Conservation (phyloP, 2,888 invertebrate species). For the Apamea monoglypha region DNA sequence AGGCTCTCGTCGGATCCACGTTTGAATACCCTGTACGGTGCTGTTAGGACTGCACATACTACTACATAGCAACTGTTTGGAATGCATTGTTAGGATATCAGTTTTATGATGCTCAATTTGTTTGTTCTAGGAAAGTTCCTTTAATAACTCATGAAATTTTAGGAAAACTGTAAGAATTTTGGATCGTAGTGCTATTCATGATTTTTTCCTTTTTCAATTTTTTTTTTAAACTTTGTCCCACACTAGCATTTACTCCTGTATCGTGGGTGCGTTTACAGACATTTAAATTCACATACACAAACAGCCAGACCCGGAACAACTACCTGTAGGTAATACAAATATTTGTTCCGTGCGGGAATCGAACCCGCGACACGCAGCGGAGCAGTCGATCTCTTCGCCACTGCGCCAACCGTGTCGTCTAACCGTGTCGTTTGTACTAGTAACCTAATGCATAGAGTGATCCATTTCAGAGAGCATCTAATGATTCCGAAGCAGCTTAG, state of each 20-base stretch:
- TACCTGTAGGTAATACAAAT: too few relatives aligned
- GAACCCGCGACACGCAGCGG: too few relatives aligned
- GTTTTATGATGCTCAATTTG: conserved; percentile 13
- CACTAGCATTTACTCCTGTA: too few relatives aligned
- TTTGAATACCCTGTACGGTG: conserved; percentile 67
- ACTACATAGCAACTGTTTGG: conserved; percentile 46
- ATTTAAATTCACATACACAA: too few relatives aligned
- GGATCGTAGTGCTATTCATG: background rate
- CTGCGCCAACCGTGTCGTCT: too few relatives aligned
- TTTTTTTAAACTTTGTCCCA: too few relatives aligned
- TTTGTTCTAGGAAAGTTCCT: background rate
- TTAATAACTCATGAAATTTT: background rate
- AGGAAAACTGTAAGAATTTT: background rate
- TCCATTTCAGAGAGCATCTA: background rate
- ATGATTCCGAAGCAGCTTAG: background rate
- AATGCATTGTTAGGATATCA: conserved; percentile 47
- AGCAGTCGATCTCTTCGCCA: too few relatives aligned
- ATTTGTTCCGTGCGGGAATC: too few relatives aligned
- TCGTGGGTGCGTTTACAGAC: too few relatives aligned
- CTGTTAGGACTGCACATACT: conserved; percentile 72
- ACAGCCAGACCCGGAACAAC: too few relatives aligned
- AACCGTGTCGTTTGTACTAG: too few relatives aligned
- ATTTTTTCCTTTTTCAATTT: too few relatives aligned
- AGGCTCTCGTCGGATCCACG: conserved; percentile 63
- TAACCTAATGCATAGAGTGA: background rate